Conservation (phyloP, 2,113 vertebrate species). For the Toxotes jaculatrix region DNA sequence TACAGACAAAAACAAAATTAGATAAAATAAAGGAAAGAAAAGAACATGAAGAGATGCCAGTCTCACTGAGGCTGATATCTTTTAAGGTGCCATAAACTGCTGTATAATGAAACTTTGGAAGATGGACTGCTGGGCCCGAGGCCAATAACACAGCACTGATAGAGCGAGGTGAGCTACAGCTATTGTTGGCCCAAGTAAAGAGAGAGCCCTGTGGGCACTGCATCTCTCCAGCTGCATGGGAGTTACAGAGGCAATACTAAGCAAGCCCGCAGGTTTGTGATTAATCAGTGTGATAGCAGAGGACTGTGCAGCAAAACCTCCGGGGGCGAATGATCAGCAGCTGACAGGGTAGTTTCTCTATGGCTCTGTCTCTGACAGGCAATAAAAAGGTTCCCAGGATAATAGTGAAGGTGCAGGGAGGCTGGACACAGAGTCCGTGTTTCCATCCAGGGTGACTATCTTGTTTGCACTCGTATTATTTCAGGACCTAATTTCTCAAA, state of each 20-base stretch:
- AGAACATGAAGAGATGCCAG: not conserved
- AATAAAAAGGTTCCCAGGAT: not conserved
- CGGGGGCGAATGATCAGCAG: slow-evolving; percentile 4
- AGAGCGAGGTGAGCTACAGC: slow-evolving; percentile 16
- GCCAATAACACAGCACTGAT: slow-evolving; percentile 28
- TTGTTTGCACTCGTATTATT: not conserved
- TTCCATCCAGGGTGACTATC: not conserved
- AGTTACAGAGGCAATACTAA: slow-evolving; percentile 37
- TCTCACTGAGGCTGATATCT: slow-evolving; percentile 20
- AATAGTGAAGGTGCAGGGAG: not conserved
- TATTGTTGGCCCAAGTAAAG: slow-evolving; percentile 10
- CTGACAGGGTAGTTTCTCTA: slow-evolving; percentile 1
- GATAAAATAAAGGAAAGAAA: not conserved
- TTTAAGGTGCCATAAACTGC: slow-evolving; percentile 11
- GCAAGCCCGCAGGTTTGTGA: slow-evolving; percentile 31
- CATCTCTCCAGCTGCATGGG: slow-evolving; percentile 28
- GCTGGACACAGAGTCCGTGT: not conserved
- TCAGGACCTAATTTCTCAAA: not conserved
- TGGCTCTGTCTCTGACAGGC: slow-evolving; percentile 11
- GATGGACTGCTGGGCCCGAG: slow-evolving; percentile 50
- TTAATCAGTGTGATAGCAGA: slow-evolving; percentile 49
- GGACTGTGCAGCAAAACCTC: slow-evolving; percentile 1
- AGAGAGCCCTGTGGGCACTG: not conserved
- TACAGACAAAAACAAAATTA: not conserved
- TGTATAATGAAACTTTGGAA: slow-evolving; percentile 54